Percentiles rank a stretch among this genome's conserved stretches.
phyloP scores from a whole-genome alignment of 2,113 vertebrate genomes.

The Tautogolabrus adspersus region DNA sequence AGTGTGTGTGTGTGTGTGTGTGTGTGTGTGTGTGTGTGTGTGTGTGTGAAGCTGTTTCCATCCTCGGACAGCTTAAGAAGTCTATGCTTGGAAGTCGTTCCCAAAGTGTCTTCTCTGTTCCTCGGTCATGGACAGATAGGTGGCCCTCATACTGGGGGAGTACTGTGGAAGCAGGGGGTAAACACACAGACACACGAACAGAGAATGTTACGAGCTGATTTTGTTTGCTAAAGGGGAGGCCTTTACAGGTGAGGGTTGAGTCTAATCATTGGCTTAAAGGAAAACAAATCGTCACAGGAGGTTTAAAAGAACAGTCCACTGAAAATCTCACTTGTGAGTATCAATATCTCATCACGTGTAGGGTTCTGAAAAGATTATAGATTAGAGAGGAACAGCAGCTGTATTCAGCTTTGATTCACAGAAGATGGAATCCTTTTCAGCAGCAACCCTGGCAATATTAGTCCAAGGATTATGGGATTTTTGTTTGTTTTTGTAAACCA shows the following conservation, averaged over 20 bases:
- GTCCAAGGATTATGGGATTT: neutral
- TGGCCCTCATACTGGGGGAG: constrained; percentile 96
- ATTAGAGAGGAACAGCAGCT: neutral
- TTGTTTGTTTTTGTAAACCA: neutral
- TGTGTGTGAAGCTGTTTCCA: constrained; percentile 9
- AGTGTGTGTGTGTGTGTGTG: neutral
- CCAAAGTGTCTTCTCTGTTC: constrained; percentile 88
- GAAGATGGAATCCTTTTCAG: neutral
- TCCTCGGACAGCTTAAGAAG: constrained; percentile 26
- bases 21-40: neutral
- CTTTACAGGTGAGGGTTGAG: constrained; percentile 3
- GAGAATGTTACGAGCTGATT: constrained; percentile 2
- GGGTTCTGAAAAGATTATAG: neutral
- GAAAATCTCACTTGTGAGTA: constrained; percentile 19
- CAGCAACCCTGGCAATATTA: neutral
- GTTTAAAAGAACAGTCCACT: constrained; percentile 26
- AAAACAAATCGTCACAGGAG: neutral
- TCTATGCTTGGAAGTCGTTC: constrained; percentile 88
- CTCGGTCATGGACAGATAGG: constrained; percentile 93
- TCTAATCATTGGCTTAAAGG: neutral
- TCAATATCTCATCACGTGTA: neutral
- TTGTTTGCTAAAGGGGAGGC: neutral
- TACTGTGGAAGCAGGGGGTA: constrained; percentile 83
- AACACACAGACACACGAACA: constrained; percentile 29
- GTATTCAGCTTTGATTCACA: neutral